Evolutionary conservation across 1,140 invertebrate species (phyloP).

Genomic region (Leptinotarsa lineolata): DNA sequence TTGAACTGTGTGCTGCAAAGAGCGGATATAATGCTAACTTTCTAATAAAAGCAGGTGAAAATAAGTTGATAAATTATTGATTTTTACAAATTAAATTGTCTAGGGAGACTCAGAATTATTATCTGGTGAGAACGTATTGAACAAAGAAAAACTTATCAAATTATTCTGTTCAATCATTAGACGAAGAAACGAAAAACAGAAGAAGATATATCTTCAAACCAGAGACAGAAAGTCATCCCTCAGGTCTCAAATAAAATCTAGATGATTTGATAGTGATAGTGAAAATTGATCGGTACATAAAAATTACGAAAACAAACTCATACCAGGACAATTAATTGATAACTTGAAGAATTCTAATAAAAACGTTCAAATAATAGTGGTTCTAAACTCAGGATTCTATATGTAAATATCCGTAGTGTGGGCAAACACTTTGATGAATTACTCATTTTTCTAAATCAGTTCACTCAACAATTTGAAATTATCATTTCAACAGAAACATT

Average conservation of each 20-base stretch:
- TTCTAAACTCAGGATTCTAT: not conserved
- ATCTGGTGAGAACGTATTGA: too few species aligned
- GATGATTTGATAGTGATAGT: not conserved
- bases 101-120: too few species aligned
- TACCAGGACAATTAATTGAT: constrained; percentile 4
- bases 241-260: not conserved
- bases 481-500: not conserved
- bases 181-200: too few species aligned
- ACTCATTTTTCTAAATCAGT: not conserved
- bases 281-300: not conserved
- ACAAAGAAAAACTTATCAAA: too few species aligned
- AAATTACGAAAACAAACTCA: not conserved
- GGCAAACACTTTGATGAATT: not conserved
- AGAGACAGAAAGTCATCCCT: not conserved
- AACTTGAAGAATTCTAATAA: not conserved
- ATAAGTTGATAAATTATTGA: too few species aligned
- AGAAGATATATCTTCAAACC: not conserved
- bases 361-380: not conserved
- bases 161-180: too few species aligned
- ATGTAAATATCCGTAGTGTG: not conserved
- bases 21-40: too few species aligned
- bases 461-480: constrained; percentile 9
- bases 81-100: too few species aligned
- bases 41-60: too few species aligned
- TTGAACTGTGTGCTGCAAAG: too few species aligned